Conservation (phyloP, 2,797 vertebrate species). For the Botia kubotai region DNA sequence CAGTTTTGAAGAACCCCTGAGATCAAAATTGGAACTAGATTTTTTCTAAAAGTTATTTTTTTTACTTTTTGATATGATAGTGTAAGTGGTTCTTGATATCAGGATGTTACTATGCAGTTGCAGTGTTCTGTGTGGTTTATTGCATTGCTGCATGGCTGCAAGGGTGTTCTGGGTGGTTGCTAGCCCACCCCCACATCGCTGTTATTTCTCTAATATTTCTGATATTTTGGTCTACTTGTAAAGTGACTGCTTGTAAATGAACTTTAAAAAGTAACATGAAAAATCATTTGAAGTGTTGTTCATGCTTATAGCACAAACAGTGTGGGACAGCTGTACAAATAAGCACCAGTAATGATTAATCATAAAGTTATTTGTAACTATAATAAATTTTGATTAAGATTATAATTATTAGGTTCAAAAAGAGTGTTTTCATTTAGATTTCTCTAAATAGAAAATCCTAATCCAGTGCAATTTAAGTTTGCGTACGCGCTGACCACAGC, state of each 20-base stretch:
- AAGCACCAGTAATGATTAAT: not conserved
- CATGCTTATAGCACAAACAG: not conserved
- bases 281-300: not conserved
- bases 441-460: constrained; percentile 64
- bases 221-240: not conserved
- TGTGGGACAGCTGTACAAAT: not conserved
- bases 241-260: not conserved
- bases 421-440: constrained; percentile 7
- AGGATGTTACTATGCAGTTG: too few species aligned
- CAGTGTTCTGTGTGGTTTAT: too few species aligned
- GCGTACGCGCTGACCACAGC: constrained; percentile 73
- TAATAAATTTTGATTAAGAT: not conserved
- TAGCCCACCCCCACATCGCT: too few species aligned
- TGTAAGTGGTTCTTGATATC: too few species aligned
- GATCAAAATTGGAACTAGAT: too few species aligned
- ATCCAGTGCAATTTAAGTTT: constrained; percentile 68
- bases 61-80: too few species aligned
- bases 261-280: not conserved
- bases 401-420: not conserved
- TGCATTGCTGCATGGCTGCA: too few species aligned
- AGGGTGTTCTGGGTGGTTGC: too few species aligned
- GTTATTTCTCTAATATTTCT: too few species aligned
- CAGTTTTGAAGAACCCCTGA: too few species aligned
- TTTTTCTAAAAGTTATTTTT: too few species aligned
- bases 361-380: not conserved